Evolutionary conservation across 2,888 invertebrate genomes (phyloP), one percentile per base, ranked within the genome.

Genomic region (Dascillus cervinus): DNA sequence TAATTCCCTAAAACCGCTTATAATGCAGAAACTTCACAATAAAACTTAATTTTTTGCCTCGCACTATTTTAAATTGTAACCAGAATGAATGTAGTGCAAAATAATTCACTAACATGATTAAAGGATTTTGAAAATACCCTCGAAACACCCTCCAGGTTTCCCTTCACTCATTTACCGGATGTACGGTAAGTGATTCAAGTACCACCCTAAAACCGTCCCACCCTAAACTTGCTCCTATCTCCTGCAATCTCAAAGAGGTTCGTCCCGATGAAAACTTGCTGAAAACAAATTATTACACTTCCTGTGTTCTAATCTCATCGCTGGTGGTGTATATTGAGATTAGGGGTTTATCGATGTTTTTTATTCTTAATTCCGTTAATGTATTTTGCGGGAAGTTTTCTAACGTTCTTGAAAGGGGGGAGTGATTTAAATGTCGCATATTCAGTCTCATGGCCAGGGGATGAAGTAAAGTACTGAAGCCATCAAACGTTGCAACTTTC

Each of bases 231-330:
- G 28, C 34, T 38, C 37, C 31, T 47, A 44, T 46, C 46, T 42
- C 36, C 41, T 47, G 49, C 53, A 55, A 56, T 55, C 56, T 54
- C 44, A n/a, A n/a, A n/a, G 47, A 47, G 47, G 53, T 52, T 49
- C 54, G 49, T 56, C 55, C 53, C 50, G 53, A 55, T 52, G n/a
- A n/a, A n/a, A 53, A 44, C 56, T 46, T 50, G 43, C 45, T 47
- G 53, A 49, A 52, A 49, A 52, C 56, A 56, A 58, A 58, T 58
- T 57, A 58, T 56, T 56, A 52, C 57, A 54, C 56, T 52, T 56
- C 56, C 55, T 51, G 34, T 17, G 29, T 41, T 39, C 38, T 46
- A 43, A 46, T 44, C 43, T 43, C n/a, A n/a, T n/a, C n/a, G n/a
- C n/a, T n/a, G n/a, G n/a, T n/a, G n/a, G n/a, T n/a, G n/a, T n/a